Conservation (phyloP, 92 coral and sea anemone genomes). For the Muricea muricata region DNA sequence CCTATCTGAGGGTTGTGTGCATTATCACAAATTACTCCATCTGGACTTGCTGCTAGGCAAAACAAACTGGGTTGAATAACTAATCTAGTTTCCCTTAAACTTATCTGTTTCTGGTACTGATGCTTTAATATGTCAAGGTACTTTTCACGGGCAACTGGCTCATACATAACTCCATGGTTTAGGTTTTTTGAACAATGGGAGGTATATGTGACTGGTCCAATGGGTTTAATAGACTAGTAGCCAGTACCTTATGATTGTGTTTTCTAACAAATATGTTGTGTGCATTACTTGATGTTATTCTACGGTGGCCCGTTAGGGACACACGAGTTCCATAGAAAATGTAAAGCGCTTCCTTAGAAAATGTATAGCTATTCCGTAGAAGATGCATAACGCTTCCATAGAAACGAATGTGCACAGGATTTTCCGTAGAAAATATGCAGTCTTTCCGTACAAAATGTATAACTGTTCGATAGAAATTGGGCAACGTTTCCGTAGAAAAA, state of each 20-base stretch:
- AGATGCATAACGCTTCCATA: too few species aligned
- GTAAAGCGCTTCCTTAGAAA: too few species aligned
- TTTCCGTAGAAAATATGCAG: too few species aligned
- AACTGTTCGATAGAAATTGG: too few species aligned
- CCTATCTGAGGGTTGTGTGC: conserved; percentile 14
- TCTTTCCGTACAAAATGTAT: too few species aligned
- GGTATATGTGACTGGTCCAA: conserved; percentile 14
- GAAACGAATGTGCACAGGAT: too few species aligned
- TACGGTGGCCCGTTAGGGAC: too few species aligned
- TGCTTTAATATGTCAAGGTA: neutral
- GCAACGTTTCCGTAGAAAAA: too few species aligned
- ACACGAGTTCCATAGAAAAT: too few species aligned
- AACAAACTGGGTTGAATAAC: neutral
- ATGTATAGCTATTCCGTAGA: too few species aligned
- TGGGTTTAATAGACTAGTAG: neutral
- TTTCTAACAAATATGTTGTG: conserved; percentile 16
- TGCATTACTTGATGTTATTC: conserved; percentile 39
- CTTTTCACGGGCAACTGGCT: conserved; percentile 18
- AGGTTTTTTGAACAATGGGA: neutral
- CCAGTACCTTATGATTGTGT: neutral
- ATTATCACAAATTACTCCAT: neutral
- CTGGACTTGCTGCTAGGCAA: neutral
- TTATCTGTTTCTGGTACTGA: neutral
- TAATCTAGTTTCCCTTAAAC: neutral
- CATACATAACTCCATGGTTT: conserved; percentile 31